A percentile compares a stretch with the other conserved stretches of the same genome.
Conservation (phyloP, 2,797 vertebrate genomes). For the Manis pentadactyla region DNA sequence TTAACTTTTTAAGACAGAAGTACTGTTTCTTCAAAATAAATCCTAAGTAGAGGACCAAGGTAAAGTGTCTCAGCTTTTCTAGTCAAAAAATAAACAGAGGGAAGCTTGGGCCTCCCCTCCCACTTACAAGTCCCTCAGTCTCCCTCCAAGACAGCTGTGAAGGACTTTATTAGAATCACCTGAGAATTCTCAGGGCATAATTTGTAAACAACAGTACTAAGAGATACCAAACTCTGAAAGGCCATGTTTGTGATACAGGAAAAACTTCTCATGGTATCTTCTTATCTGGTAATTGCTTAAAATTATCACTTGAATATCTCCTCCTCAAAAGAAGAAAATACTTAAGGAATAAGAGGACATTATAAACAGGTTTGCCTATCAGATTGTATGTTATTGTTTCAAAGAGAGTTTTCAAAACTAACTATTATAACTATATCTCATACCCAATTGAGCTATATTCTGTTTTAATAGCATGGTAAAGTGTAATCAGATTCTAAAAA, state of each 20-base stretch:
- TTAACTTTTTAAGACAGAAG: not conserved
- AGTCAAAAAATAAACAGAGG: not conserved
- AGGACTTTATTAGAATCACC: not conserved
- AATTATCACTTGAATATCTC: not conserved
- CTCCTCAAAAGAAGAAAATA: not conserved
- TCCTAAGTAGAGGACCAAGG: not conserved
- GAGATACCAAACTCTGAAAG: not conserved
- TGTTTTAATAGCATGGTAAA: not conserved
- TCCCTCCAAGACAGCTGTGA: not conserved
- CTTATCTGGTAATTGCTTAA: not conserved
- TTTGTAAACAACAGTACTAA: not conserved
- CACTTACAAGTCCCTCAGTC: not conserved
- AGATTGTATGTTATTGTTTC: not conserved
- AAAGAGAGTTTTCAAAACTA: not conserved
- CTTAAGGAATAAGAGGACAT: not conserved
- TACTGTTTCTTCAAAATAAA: slow-evolving; percentile 11
- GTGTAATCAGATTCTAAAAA: not conserved
- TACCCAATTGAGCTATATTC: not conserved
- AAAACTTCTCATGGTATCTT: not conserved
- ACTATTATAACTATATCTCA: not conserved
- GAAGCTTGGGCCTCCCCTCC: not conserved
- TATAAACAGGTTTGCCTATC: not conserved
- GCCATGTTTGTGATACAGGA: not conserved
- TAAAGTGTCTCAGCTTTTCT: not conserved
- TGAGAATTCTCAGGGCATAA: not conserved